Evolutionary conservation across 2,113 vertebrate genomes (phyloP).

Genomic region (Synodontis membranacea): DNA sequence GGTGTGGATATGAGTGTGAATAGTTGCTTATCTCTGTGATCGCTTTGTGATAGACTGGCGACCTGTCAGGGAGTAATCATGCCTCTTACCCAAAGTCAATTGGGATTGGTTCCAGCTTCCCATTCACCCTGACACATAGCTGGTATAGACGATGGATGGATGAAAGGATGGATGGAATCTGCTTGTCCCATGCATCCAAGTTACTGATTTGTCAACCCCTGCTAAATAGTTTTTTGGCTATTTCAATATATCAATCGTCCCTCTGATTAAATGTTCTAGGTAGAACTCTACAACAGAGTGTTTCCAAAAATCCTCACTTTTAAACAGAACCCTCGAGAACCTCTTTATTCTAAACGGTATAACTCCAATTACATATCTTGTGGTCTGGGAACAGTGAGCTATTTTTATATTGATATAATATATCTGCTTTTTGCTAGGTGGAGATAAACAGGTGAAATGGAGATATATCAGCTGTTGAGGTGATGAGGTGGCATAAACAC

Average conservation of each 20-base stretch:
- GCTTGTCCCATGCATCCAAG: not conserved
- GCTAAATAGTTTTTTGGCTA: not conserved
- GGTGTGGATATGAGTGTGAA: no score
- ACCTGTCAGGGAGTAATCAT: no score
- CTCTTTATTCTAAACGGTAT: not conserved
- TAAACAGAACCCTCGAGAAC: not conserved
- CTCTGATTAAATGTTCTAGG: not conserved
- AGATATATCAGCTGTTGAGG: no score
- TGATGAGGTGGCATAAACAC: not conserved
- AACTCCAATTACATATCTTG: not conserved
- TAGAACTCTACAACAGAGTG: not conserved
- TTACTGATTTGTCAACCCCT: slow-evolving; percentile 1
- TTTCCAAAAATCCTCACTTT: not conserved
- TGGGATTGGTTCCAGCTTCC: no score
- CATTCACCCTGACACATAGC: no score
- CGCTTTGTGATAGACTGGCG: no score
- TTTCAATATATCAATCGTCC: no score
- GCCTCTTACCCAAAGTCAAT: no score
- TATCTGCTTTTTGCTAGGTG: not conserved
- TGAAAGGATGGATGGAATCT: no score
- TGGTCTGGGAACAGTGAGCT: not conserved
- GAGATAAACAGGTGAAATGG: no score
- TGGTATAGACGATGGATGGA: no score
- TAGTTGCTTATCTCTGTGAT: no score
- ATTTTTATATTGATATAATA: not conserved